phyloP scores from a whole-genome alignment of 2,888 invertebrate species.

The Iselma pallidipennis region DNA sequence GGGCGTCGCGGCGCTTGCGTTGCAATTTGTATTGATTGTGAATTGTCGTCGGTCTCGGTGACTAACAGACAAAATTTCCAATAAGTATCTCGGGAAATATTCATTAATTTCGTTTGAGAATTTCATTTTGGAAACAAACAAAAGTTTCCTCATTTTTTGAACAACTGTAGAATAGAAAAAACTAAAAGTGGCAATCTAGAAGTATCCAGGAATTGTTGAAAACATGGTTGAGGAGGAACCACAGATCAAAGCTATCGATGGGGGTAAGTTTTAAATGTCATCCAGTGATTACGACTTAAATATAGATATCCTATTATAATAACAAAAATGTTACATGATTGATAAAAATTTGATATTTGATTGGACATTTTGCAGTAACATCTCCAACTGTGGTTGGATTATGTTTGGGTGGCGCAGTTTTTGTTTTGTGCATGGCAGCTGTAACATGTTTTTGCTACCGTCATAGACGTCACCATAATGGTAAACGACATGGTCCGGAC shows the following conservation, averaged over 20 bases:
- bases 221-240: conserved; percentile 63
- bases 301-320: background rate
- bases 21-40: conserved; percentile 34
- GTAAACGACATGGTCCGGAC: conserved; percentile 62
- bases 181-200: conserved; percentile 6
- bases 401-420: conserved; percentile 64
- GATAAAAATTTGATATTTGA: too few species aligned
- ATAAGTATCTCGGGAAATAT: conserved; percentile 5
- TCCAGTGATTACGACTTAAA: background rate
- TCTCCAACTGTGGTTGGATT: conserved; percentile 63
- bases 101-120: conserved; percentile 1
- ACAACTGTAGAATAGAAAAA: too few species aligned
- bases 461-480: conserved; percentile 55
- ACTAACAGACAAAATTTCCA: conserved; percentile 34
- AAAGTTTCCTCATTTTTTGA: conserved; percentile 11
- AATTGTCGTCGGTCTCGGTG: conserved; percentile 30
- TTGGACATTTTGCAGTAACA: conserved; percentile 42
- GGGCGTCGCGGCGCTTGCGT: conserved; percentile 32
- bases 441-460: conserved; percentile 70
- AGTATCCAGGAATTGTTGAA: conserved; percentile 6
- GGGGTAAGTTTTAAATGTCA: conserved; percentile 49
- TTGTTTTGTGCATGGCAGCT: conserved; percentile 63
- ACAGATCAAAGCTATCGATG: conserved; percentile 62
- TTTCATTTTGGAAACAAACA: conserved; percentile 10
- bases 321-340: background rate